A percentile compares a stretch with the other conserved stretches of the same genome.
Conservation (phyloP, 2,888 invertebrate species). For the Dichetophora obliterata region DNA sequence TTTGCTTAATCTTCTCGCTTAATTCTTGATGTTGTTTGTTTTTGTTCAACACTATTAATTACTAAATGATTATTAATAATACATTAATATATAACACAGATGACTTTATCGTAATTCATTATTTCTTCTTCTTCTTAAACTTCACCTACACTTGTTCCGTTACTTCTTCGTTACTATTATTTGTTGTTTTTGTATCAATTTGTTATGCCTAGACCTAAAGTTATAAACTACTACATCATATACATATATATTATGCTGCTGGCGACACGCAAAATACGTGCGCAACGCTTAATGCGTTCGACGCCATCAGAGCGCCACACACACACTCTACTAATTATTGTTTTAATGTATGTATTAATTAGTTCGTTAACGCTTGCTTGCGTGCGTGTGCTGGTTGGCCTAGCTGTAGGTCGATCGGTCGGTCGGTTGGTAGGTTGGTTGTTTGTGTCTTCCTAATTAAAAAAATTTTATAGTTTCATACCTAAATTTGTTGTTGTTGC, state of each 20-base stretch:
- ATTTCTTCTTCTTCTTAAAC: constrained; percentile 49
- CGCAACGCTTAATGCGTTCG: background rate
- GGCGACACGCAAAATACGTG: no score
- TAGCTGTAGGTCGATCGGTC: background rate
- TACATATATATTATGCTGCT: background rate
- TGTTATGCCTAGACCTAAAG: constrained; percentile 47
- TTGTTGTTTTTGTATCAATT: constrained; percentile 46
- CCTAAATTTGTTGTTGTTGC: constrained; percentile 44
- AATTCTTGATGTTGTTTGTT: constrained; percentile 47
- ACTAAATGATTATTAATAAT: constrained; percentile 40
- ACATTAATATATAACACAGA: constrained; percentile 67
- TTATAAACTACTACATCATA: constrained; percentile 16
- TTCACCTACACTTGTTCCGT: constrained; percentile 35
- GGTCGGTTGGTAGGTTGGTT: background rate
- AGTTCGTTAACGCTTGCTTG: background rate
- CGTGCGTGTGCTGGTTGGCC: background rate
- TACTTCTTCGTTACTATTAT: constrained; percentile 35
- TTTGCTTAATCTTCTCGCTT: constrained; percentile 41
- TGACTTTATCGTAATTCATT: constrained; percentile 66
- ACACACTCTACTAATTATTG: constrained; percentile 2
- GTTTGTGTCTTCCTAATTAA: constrained; percentile 40
- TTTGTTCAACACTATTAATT: constrained; percentile 44
- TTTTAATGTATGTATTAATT: no score
- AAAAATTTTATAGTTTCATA: constrained; percentile 41
- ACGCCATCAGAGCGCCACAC: background rate